Conservation (phyloP, 2,888 invertebrate genomes). For the Ichneumon xanthorius region DNA sequence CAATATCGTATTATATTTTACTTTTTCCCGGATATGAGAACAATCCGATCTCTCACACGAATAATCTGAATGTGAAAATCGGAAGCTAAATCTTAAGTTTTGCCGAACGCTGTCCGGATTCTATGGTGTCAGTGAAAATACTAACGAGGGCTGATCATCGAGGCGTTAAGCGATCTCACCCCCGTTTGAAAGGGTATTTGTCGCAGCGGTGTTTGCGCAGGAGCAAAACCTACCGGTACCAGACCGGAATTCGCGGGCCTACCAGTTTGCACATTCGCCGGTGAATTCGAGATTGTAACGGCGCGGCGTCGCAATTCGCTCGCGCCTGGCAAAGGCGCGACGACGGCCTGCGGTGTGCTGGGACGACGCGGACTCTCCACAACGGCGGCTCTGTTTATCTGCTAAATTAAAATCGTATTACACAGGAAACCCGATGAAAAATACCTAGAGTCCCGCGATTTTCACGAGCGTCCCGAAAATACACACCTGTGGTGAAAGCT, state of each 20-base stretch:
- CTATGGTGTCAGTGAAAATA: constrained; percentile 61
- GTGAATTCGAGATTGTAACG: constrained; percentile 74
- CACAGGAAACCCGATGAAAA: background rate
- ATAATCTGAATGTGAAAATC: background rate
- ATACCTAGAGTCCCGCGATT: background rate
- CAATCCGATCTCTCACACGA: background rate
- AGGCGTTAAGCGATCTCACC: constrained; percentile 75
- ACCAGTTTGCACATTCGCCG: constrained; percentile 70
- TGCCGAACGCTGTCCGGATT: background rate
- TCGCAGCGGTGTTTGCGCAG: constrained; percentile 71
- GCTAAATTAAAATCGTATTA: constrained; percentile 70
- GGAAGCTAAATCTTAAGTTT: background rate
- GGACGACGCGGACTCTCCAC: constrained; percentile 73
- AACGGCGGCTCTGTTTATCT: constrained; percentile 63
- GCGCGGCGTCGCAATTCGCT: constrained; percentile 79
- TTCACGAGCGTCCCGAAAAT: constrained; percentile 22
- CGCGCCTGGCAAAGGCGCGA: constrained; percentile 70
- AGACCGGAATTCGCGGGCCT: constrained; percentile 68
- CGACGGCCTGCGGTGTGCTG: constrained; percentile 72
- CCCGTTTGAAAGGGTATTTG: constrained; percentile 73
- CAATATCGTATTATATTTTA: background rate
- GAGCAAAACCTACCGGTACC: constrained; percentile 71
- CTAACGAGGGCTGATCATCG: constrained; percentile 76
- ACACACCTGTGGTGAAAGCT: constrained; percentile 81
- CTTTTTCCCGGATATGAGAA: background rate